A percentile compares a stretch with the other conserved stretches of the same genome.
phyloP scores from a whole-genome alignment of 2,797 vertebrate genomes.

The Anguilla anguilla region DNA sequence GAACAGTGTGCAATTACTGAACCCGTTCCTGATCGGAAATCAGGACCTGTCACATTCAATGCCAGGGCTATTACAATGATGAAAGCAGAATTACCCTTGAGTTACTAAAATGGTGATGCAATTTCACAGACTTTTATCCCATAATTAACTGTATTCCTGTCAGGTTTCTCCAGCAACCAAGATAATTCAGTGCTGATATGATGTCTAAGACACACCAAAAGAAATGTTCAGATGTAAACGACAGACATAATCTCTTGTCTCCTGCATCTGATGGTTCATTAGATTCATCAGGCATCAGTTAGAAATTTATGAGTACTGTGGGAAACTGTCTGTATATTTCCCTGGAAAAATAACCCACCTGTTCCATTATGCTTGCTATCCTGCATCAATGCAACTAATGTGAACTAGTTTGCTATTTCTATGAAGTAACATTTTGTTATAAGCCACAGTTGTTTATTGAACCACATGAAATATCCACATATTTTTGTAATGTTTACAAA shows the following conservation, averaged over 20 bases:
- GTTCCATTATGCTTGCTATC: not conserved
- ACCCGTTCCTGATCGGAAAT: not conserved
- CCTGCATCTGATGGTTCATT: not conserved
- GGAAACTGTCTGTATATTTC: not conserved
- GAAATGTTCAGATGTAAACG: not conserved
- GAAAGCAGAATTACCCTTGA: not conserved
- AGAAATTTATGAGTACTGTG: not conserved
- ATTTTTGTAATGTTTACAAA: too few relatives aligned
- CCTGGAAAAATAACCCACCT: not conserved
- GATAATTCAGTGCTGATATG: not conserved
- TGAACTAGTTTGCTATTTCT: not conserved
- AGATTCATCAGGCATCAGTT: not conserved
- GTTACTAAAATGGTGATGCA: not conserved
- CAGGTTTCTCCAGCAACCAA: not conserved
- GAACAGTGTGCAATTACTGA: not conserved
- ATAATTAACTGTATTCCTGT: not conserved
- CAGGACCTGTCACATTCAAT: constrained; percentile 5
- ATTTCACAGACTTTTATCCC: not conserved
- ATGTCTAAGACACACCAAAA: not conserved
- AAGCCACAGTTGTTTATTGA: not conserved
- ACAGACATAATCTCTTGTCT: not conserved
- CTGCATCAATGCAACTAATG: not conserved
- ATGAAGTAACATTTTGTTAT: not conserved
- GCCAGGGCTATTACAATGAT: not conserved
- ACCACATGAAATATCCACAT: too few relatives aligned